Conservation (phyloP, 2,113 vertebrate species). For the Peromyscus californicus region DNA sequence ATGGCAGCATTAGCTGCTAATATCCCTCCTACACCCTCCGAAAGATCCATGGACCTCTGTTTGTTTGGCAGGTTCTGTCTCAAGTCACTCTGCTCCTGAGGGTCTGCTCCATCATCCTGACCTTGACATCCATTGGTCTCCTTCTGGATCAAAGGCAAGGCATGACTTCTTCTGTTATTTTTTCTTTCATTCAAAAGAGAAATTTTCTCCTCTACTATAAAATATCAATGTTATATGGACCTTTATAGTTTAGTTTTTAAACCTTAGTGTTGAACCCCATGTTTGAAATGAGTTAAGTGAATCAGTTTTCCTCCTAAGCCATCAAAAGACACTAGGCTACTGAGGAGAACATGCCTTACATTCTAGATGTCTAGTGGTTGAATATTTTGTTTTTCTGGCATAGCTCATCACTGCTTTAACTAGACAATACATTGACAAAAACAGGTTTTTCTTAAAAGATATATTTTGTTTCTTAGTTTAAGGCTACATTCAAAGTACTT, state of each 20-base stretch:
- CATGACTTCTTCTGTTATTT: neutral
- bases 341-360: neutral
- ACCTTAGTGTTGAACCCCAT: neutral
- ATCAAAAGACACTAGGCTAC: neutral
- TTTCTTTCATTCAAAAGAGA: neutral
- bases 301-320: neutral
- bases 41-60: constrained; percentile 44
- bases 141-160: constrained; percentile 93
- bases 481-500: neutral
- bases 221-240: neutral
- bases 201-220: neutral
- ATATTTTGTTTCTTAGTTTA: neutral
- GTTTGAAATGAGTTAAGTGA: neutral
- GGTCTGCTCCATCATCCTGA: constrained; percentile 92
- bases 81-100: constrained; percentile 90
- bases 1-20: neutral
- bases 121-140: constrained; percentile 92
- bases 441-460: constrained; percentile 11
- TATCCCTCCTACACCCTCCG: constrained; percentile 33
- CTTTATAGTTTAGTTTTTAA: neutral
- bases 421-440: neutral
- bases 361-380: neutral
- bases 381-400: neutral
- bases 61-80: constrained; percentile 86
- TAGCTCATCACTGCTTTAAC: neutral